Evolutionary conservation across 2,113 vertebrate genomes (phyloP).

Genomic region (Bubo bubo): DNA sequence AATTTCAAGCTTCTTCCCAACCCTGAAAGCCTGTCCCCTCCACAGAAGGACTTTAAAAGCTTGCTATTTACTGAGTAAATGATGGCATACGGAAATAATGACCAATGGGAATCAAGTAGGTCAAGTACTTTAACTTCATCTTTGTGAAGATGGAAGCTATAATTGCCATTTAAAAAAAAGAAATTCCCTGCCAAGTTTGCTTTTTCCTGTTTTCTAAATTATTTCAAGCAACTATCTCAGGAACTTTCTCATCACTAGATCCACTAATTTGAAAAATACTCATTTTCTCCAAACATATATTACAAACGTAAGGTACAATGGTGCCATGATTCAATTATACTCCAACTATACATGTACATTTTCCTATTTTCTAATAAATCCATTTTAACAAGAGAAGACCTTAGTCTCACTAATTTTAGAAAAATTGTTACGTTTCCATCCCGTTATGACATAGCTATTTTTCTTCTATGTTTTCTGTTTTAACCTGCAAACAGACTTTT

Average conservation of each 20-base stretch:
- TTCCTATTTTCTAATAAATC: background rate
- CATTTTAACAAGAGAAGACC: background rate
- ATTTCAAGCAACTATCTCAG: background rate
- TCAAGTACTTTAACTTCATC: background rate
- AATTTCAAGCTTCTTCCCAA: background rate
- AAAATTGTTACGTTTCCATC: background rate
- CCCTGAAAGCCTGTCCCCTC: background rate
- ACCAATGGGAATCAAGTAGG: background rate
- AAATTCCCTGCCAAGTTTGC: background rate
- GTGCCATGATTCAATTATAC: background rate
- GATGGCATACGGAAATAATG: background rate
- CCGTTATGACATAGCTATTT: background rate
- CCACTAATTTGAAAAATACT: background rate
- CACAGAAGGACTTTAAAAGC: background rate
- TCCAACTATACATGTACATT: background rate
- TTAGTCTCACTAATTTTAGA: background rate
- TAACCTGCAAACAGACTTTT: background rate
- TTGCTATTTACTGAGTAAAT: background rate
- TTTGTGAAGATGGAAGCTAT: background rate
- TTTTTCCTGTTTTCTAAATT: background rate
- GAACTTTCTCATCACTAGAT: background rate
- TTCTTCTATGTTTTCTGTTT: background rate
- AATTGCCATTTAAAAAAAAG: background rate
- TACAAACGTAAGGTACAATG: background rate
- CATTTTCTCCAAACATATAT: background rate